Conservation (phyloP, 2,113 vertebrate species). For the Chlorodrepanis virens region DNA sequence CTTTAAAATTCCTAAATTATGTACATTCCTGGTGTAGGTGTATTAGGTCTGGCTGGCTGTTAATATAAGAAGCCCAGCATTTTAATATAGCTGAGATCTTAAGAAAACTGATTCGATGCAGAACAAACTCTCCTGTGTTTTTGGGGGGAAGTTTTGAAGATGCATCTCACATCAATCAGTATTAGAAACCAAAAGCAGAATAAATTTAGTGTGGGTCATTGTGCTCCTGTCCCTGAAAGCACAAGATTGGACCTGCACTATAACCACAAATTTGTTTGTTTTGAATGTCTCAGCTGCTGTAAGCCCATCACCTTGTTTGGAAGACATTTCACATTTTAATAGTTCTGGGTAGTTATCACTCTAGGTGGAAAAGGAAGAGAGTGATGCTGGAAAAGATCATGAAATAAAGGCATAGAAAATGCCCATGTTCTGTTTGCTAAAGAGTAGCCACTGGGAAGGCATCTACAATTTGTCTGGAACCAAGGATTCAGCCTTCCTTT, state of each 20-base stretch:
- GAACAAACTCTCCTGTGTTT: not conserved
- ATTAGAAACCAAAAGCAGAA: not conserved
- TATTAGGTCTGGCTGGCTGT: not conserved
- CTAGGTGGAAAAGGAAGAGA: not conserved
- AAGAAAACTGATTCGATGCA: not conserved
- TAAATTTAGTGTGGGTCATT: not conserved
- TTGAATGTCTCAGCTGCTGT: not conserved
- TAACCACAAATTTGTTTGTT: not conserved
- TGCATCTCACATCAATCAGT: not conserved
- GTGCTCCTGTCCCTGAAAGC: not conserved
- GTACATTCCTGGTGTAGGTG: not conserved
- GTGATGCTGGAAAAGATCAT: not conserved
- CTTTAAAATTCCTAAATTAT: not conserved
- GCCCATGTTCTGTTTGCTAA: not conserved
- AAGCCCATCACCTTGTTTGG: not conserved
- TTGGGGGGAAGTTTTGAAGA: not conserved
- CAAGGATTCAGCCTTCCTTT: not conserved
- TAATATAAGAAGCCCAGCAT: not conserved
- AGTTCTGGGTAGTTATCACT: not conserved
- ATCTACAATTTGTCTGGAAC: not conserved
- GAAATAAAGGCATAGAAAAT: not conserved
- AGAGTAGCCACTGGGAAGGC: not conserved
- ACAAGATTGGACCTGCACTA: not conserved
- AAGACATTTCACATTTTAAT: not conserved
- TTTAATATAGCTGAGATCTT: not conserved